Evolutionary conservation across 2,888 invertebrate genomes (phyloP).

Genomic region (Drosophila hawaiiensis): DNA sequence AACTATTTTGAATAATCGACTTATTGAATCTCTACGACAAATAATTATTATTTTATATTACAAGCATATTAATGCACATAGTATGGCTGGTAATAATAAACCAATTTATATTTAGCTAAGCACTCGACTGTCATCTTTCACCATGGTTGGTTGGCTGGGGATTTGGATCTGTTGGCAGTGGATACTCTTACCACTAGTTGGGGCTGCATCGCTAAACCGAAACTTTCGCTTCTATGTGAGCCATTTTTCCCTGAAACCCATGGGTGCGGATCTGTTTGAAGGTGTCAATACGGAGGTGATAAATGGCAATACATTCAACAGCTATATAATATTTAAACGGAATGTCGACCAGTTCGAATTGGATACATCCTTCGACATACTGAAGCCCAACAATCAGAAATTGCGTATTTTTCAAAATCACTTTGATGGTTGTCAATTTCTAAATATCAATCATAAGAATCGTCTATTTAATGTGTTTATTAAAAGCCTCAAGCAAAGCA

Average conservation of each 20-base stretch:
- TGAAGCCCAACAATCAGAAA: constrained; percentile 2
- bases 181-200: neutral
- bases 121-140: neutral
- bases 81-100: too few relatives aligned
- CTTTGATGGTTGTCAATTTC: constrained; percentile 40
- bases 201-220: neutral
- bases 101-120: neutral
- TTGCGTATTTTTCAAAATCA: constrained; percentile 38
- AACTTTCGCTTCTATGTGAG: constrained; percentile 42
- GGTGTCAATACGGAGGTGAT: constrained; percentile 5
- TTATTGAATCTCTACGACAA: neutral
- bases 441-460: constrained; percentile 33
- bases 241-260: constrained; percentile 31
- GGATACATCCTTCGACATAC: constrained; percentile 31
- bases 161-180: constrained; percentile 13
- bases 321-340: constrained; percentile 13
- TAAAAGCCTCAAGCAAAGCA: constrained; percentile 14
- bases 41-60: neutral
- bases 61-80: neutral
- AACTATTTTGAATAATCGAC: neutral
- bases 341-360: constrained; percentile 19
- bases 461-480: constrained; percentile 24
- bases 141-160: constrained; percentile 21
- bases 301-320: constrained; percentile 8
- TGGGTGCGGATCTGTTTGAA: constrained; percentile 14